phyloP scores from a whole-genome alignment of 2,888 invertebrate genomes.

The Drosophila helvetica region DNA sequence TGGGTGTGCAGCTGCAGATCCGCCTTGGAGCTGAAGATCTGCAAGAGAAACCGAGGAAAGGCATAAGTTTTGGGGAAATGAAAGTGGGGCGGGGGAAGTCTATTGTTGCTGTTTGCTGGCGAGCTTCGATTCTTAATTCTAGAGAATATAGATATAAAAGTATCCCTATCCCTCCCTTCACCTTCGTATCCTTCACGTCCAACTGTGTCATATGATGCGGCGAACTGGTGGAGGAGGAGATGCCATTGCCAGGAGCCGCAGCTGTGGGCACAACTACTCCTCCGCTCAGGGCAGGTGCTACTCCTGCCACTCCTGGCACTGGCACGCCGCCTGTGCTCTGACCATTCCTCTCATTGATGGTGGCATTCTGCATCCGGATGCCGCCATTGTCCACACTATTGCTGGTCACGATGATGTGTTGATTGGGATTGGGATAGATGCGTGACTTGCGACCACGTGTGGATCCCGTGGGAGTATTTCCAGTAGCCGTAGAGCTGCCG shows the following conservation, averaged over 20 bases:
- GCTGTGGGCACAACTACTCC: conserved; percentile 17
- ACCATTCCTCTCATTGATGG: conserved; percentile 65
- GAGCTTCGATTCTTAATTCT: background rate
- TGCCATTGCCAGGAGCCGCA: conserved; percentile 60
- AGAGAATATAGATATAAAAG: background rate
- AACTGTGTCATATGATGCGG: conserved; percentile 79
- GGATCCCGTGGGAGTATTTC: conserved; percentile 64
- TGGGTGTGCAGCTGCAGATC: conserved; percentile 98
- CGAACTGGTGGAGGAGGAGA: conserved; percentile 81
- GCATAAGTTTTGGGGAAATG: too few species aligned
- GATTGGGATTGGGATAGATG: conserved; percentile 81
- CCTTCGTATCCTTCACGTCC: conserved; percentile 82
- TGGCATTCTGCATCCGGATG: conserved; percentile 72
- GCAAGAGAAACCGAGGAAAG: conserved; percentile 79
- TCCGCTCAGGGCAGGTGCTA: background rate
- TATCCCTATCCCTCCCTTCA: conserved; percentile 46
- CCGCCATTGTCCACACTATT: conserved; percentile 81
- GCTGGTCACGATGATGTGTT: conserved; percentile 81
- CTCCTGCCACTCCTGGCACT: conserved; percentile 6
- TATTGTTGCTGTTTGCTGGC: conserved; percentile 14
- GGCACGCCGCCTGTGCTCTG: conserved; percentile 37
- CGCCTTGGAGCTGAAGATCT: conserved; percentile 99
- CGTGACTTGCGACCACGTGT: conserved; percentile 80
- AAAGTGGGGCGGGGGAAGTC: background rate
- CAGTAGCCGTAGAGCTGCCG: conserved; percentile 43